Percentiles rank a stretch among this genome's conserved stretches.
These are phyloP conservation scores for Synergus itoensis DNA, from an alignment of 2,888 invertebrate species.

Conservation along the genomic window DNA sequence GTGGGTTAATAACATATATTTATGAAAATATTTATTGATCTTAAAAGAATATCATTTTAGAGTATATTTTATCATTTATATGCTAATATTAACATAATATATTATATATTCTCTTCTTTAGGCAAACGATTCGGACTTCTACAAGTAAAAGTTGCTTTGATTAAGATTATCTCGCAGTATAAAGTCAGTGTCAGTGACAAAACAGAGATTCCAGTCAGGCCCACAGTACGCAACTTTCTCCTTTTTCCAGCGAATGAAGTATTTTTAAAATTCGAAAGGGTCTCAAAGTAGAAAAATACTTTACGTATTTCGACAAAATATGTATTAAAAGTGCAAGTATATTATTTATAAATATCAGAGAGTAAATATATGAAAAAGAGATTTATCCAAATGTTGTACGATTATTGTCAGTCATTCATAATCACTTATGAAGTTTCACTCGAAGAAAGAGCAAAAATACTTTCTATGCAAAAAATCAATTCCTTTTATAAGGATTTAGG, in stretches of 20 bases:
- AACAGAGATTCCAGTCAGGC: constrained; percentile 42
- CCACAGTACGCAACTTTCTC: constrained; percentile 26
- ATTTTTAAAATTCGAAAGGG: constrained; percentile 44
- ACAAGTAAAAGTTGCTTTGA: constrained; percentile 52
- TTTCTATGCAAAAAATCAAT: too few species aligned
- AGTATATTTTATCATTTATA: not conserved
- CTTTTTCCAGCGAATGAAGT: constrained; percentile 46
- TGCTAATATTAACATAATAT: not conserved
- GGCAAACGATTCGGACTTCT: constrained; percentile 52
- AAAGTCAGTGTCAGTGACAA: constrained; percentile 45
- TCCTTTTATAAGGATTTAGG: too few species aligned
- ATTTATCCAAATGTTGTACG: too few species aligned
- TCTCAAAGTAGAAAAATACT: too few species aligned
- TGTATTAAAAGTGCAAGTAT: too few species aligned
- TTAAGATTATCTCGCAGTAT: constrained; percentile 47
- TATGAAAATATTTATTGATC: not conserved
- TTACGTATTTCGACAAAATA: too few species aligned
- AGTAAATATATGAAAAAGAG: too few species aligned
- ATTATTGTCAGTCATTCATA: too few species aligned
- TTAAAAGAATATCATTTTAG: not conserved
- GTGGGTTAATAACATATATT: not conserved
- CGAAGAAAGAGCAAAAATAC: too few species aligned
- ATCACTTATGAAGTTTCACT: too few species aligned
- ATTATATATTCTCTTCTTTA: constrained; percentile 1
- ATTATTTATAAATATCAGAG: too few species aligned